A percentile compares a stretch with the other conserved stretches of the same genome.
Evolutionary conservation across 2,797 vertebrate genomes (phyloP).

Genomic region (Spinibarbus caldwelli): DNA sequence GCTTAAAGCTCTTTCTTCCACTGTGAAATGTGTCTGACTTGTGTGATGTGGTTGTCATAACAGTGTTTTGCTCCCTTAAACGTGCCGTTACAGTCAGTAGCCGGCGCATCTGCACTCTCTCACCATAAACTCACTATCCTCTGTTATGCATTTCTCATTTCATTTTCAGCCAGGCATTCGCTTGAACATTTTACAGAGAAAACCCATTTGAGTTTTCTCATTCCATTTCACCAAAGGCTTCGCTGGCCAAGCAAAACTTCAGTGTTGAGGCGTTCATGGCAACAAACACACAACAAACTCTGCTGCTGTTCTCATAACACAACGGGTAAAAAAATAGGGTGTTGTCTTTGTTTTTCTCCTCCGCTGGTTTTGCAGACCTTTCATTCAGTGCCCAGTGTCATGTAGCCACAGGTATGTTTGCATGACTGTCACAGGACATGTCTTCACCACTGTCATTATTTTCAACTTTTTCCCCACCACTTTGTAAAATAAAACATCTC

Average conservation of each 20-base stretch:
- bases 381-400: slow-evolving; percentile 49
- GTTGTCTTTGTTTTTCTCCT: slow-evolving; percentile 11
- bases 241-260: slow-evolving; percentile 18
- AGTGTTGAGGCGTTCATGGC: slow-evolving; percentile 32
- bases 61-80: slow-evolving; percentile 29
- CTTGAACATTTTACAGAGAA: slow-evolving; percentile 1
- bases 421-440: background rate
- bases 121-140: background rate
- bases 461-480: background rate
- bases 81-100: slow-evolving; percentile 21
- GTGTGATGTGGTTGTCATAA: slow-evolving; percentile 48
- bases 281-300: slow-evolving; percentile 41
- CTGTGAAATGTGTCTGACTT: slow-evolving; percentile 13
- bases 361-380: background rate
- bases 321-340: slow-evolving; percentile 2
- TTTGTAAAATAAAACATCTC: too few species aligned
- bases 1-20: slow-evolving; percentile 15
- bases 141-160: slow-evolving; percentile 20
- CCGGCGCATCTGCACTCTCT: slow-evolving; percentile 44
- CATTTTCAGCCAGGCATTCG: background rate
- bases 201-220: slow-evolving; percentile 24
- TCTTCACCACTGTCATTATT: background rate
- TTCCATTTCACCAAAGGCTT: background rate
- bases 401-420: slow-evolving; percentile 11
- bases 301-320: background rate